These are phyloP conservation scores for Mesopsocus fuscifrons DNA, from an alignment of 2,888 invertebrate genomes.

Conservation along the genomic window DNA sequence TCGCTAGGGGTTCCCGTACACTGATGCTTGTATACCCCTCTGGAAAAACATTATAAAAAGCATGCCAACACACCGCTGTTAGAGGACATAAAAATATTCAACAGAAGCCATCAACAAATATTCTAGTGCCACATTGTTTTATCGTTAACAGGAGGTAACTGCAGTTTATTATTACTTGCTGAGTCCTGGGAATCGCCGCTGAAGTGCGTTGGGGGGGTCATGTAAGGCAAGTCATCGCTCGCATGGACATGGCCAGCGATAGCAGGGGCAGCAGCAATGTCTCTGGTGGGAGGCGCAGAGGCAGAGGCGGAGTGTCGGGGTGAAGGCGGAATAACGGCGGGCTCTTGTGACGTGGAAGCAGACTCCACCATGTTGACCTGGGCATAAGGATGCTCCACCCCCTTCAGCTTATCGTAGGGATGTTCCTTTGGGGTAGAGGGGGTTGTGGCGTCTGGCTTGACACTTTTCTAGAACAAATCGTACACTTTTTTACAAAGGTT, in stretches of 20 bases:
- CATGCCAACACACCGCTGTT: neutral
- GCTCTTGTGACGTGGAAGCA: neutral
- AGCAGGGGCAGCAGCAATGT: conserved; percentile 72
- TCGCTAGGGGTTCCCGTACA: conserved; percentile 70
- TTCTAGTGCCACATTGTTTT: too few species aligned
- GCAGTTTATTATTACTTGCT: too few species aligned
- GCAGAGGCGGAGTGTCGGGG: conserved; percentile 60
- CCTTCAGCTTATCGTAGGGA: conserved; percentile 47
- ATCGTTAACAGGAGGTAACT: too few species aligned
- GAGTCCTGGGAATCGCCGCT: conserved; percentile 85
- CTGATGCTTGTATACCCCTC: conserved; percentile 87
- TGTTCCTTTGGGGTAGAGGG: conserved; percentile 37
- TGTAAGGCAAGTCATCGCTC: conserved; percentile 73
- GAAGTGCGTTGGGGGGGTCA: conserved; percentile 73
- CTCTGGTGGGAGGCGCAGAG: conserved; percentile 38
- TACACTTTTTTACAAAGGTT: too few species aligned
- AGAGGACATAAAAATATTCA: too few species aligned
- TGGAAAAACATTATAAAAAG: conserved; percentile 25
- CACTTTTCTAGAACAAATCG: too few species aligned
- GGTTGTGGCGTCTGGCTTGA: conserved; percentile 12
- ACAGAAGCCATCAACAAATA: too few species aligned
- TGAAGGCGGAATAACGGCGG: conserved; percentile 21
- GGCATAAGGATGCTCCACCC: conserved; percentile 23
- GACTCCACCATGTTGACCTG: conserved; percentile 19
- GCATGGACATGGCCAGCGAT: conserved; percentile 72